Base-by-base conservation (phyloP, 2,113 vertebrate species). In the Ia io region DNA sequence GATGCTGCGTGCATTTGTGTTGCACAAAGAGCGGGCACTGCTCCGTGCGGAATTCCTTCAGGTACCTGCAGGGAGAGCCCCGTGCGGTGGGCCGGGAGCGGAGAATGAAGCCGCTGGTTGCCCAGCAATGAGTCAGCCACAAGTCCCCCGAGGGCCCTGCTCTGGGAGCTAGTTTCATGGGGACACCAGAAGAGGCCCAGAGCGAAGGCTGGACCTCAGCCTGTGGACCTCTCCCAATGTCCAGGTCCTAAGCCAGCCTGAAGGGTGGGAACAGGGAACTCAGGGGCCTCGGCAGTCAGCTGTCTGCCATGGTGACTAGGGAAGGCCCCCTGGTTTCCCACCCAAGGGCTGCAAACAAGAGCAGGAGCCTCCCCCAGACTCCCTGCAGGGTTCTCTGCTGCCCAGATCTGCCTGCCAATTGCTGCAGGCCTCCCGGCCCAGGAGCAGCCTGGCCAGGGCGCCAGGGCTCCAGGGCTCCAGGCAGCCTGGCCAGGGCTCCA, bases 41-140 rank as follows among this genome's bases (percentile, higher is more conserved):
- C 98, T 99, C 99, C 0, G 99, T 99, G 94, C 99, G 98, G 98
- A 99, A 99, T 93, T 99, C 99, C 98, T 99, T 99, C 98, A 99
- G 98, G 98, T 99, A 99, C 96, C 99, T 99, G 98, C 40, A 35
- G 86, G 78, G n/a, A 97, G 0, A 97, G 86, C 70, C 4, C 76
- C 91, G 40, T 20, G 14, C 30, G 65, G 4, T 14, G 0, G 20
- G 95, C 4, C 96, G 37, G 84, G 3, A n/a, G 6, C 13, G 44
- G 35, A 49, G 2, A 42, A 10, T 20, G 30, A 49, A 61, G 40
- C 6, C 70, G 51, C 59, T 47, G 32, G 92, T 22, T 80, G 85
- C 65, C 77, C 59, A 73, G 90, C 59, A 30, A 18, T 11, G 47
- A 7, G 9, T 5, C 16, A 28, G 73, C 56, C n/a, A 67, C 44